phyloP scores from a whole-genome alignment of 2,888 invertebrate species.

The Brachynemurus nebulosus region DNA sequence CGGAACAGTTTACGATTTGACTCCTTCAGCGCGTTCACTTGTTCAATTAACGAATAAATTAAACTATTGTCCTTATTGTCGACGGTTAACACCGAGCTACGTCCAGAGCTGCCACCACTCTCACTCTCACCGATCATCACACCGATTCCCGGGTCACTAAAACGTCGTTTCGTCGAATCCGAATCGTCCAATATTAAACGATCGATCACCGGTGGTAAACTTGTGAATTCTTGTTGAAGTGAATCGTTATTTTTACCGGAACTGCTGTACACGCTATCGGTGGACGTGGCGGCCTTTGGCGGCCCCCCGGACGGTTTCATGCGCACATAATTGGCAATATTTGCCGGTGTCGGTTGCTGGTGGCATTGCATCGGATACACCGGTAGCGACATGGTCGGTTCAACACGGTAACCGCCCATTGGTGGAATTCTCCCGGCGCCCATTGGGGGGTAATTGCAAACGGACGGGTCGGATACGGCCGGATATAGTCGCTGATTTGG shows the following conservation, averaged over 20 bases:
- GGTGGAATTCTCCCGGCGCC: too few relatives aligned
- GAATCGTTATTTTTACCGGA: slow-evolving; percentile 10
- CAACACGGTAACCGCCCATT: slow-evolving; percentile 35
- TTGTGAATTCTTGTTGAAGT: slow-evolving; percentile 39
- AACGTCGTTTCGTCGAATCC: slow-evolving; percentile 43
- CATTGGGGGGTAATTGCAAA: slow-evolving; percentile 32
- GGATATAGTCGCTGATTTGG: slow-evolving; percentile 34
- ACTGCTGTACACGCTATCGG: slow-evolving; percentile 9
- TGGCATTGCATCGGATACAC: slow-evolving; percentile 39
- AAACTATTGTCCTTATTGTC: slow-evolving; percentile 43
- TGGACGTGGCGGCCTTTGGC: slow-evolving; percentile 7
- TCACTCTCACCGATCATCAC: slow-evolving; percentile 34
- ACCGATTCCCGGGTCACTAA: slow-evolving; percentile 51
- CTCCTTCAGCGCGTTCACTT: slow-evolving; percentile 55
- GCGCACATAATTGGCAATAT: not conserved
- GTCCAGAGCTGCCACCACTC: slow-evolving; percentile 36
- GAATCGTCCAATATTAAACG: slow-evolving; percentile 37
- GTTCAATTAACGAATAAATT: slow-evolving; percentile 52
- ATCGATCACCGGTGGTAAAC: slow-evolving; percentile 56
- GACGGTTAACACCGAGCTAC: slow-evolving; percentile 37
- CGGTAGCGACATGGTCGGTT: slow-evolving; percentile 47
- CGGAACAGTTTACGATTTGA: slow-evolving; percentile 60
- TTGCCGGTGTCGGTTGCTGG: slow-evolving; percentile 13
- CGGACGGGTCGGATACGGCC: slow-evolving; percentile 33
- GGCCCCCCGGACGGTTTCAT: slow-evolving; percentile 1